phyloP scores from a whole-genome alignment of 2,888 invertebrate species.

The Pyrrhia umbra region DNA sequence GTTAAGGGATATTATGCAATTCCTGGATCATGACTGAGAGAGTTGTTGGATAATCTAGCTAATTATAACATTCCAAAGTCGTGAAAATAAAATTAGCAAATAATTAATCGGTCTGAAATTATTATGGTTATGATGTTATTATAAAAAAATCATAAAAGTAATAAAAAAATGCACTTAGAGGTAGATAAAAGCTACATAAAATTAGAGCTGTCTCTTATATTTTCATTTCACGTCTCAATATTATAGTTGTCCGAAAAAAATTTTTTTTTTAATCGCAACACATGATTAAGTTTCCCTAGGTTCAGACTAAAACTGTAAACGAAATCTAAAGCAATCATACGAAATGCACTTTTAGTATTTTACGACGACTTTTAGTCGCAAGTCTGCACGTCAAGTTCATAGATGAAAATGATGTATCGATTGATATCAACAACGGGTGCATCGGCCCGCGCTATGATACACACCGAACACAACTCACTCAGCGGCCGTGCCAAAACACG shows the following conservation, averaged over 20 bases:
- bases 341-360: background rate
- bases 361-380: constrained; percentile 11
- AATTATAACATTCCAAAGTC: background rate
- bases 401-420: constrained; percentile 40
- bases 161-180: too few relatives aligned
- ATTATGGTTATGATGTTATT: too few relatives aligned
- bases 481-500: constrained; percentile 45
- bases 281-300: background rate
- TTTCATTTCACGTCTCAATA: too few relatives aligned
- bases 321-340: too few relatives aligned
- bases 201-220: too few relatives aligned
- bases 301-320: background rate
- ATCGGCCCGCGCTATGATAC: constrained; percentile 34
- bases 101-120: too few relatives aligned
- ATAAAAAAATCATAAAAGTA: too few relatives aligned
- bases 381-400: constrained; percentile 31
- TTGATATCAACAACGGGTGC: constrained; percentile 54
- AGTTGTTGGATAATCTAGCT: background rate
- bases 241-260: too few relatives aligned
- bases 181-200: too few relatives aligned
- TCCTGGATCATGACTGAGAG: background rate
- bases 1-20: constrained; percentile 1
- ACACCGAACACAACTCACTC: constrained; percentile 38
- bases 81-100: background rate
- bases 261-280: too few relatives aligned